These are phyloP conservation scores for Halyomorpha halys DNA, from an alignment of 1,140 invertebrate genomes.

Conservation along the genomic window DNA sequence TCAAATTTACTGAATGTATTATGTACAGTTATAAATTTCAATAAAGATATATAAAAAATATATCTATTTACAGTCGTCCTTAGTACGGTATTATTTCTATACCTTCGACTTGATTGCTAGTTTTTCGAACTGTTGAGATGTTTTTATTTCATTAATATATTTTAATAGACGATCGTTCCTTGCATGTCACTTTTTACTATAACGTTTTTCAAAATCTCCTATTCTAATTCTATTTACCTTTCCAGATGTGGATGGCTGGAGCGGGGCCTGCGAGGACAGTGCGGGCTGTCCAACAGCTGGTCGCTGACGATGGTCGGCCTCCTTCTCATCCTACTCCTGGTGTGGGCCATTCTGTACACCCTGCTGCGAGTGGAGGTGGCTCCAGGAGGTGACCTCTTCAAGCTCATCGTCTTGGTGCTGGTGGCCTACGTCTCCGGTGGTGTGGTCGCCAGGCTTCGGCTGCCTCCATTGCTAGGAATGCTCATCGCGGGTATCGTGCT, in stretches of 20 bases:
- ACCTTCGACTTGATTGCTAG: too few species aligned
- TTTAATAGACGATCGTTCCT: too few species aligned
- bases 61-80: too few species aligned
- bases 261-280: slow-evolving; percentile 7
- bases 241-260: slow-evolving; percentile 19
- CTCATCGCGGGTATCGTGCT: slow-evolving; percentile 32
- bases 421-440: slow-evolving; percentile 28
- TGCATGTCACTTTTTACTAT: too few species aligned
- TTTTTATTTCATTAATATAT: too few species aligned
- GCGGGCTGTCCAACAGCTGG: slow-evolving; percentile 24
- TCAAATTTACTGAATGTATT: neutral
- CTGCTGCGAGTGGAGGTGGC: slow-evolving; percentile 24
- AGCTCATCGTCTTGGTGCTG: slow-evolving; percentile 28
- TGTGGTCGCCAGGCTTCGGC: slow-evolving; percentile 20
- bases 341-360: slow-evolving; percentile 28
- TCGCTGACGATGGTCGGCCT: slow-evolving; percentile 22
- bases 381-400: slow-evolving; percentile 31
- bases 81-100: too few species aligned
- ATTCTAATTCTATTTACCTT: too few species aligned
- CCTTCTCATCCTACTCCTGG: slow-evolving; percentile 19
- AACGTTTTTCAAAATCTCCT: too few species aligned
- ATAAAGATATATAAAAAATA: too few species aligned
- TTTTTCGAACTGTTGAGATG: too few species aligned
- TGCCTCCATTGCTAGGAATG: slow-evolving; percentile 33
- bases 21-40: too few species aligned